A percentile compares a stretch with the other conserved stretches of the same genome.
phyloP scores from a whole-genome alignment of 2,888 invertebrate species.

The Nowickia ferox region DNA sequence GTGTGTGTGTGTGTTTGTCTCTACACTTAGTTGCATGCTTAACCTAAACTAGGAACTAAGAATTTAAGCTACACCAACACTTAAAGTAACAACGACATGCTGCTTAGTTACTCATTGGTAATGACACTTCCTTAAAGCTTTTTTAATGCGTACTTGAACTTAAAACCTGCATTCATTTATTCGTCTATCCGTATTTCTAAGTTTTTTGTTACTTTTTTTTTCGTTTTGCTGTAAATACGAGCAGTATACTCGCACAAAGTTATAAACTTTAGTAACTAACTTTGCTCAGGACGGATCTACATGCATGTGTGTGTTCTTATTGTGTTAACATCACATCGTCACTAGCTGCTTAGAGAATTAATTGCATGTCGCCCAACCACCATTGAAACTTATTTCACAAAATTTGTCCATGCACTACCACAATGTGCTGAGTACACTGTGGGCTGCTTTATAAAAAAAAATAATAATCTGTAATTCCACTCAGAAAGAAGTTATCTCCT shows the following conservation, averaged over 20 bases:
- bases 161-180: conserved; percentile 56
- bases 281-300: not conserved
- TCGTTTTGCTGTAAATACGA: not conserved
- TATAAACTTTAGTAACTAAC: not conserved
- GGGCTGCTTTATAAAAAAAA: not conserved
- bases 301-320: conserved; percentile 36
- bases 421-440: conserved; percentile 13
- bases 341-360: conserved; percentile 62
- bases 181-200: conserved; percentile 46
- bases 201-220: conserved; percentile 42
- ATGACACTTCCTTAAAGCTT: conserved; percentile 68
- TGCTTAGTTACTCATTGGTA: conserved; percentile 67
- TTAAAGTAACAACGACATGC: conserved; percentile 32
- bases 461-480: not conserved
- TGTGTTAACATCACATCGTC: conserved; percentile 61
- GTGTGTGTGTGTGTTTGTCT: not conserved
- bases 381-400: conserved; percentile 46
- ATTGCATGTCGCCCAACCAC: conserved; percentile 67
- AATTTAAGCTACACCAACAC: conserved; percentile 56
- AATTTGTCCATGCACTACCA: conserved; percentile 21
- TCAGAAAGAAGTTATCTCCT: not conserved
- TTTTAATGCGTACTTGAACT: conserved; percentile 68
- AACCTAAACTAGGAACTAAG: conserved; percentile 38
- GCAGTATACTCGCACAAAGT: not conserved
- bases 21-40: conserved; percentile 20